Evolutionary conservation across 2,888 invertebrate species (phyloP), one percentile per base, ranked within the genome.

Genomic region (Drosophila bunnanda): DNA sequence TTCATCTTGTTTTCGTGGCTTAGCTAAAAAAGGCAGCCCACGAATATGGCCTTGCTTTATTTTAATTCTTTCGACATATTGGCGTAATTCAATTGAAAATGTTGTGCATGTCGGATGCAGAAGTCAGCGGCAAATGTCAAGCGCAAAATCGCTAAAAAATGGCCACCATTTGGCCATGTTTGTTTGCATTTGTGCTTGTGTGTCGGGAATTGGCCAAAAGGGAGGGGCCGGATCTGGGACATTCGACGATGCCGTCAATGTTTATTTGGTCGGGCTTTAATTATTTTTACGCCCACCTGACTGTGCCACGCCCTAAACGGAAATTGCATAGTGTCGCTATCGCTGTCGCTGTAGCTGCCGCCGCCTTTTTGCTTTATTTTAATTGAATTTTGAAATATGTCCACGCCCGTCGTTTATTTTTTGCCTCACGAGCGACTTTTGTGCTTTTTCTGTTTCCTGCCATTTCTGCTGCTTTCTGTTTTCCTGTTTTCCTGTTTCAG

Each of bases 381-480:
- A 89, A 85, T 89, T 89, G 84, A 85, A 85, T 84, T 85, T 85
- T 85, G 89, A 85, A 85, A 87, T 84, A 85, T 87, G 79, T 71
- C 67, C 64, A 64, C 67, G 60, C 39, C 74, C 67, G 32, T 13
- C 28, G 36, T 32, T 9, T 55, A 38, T 30, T 71, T 82, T 75
- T 66, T 61, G 12, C 38, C 4, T 25, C 25, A 25, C 25, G 3
- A 3, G 2, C 13, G 25, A 34, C 50, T 46, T 61, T 56, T 36
- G 34, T 46, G 38, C 15, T 58, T 36, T 52, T 44, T 53, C 53
- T 62, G 32, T 68, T 56, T 50, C 34, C 54, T 39, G n/a, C 53
- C 57, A 22, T 53, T 43, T 17, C 28, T 59, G 43, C 43, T 30
- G 41, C 20, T 25, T 25, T 10, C 32, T 32, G 32, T 10, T 44